A percentile compares a stretch with the other conserved stretches of the same genome.
Conservation (phyloP, 2,113 vertebrate species). For the Nerophis lumbriciformis region DNA sequence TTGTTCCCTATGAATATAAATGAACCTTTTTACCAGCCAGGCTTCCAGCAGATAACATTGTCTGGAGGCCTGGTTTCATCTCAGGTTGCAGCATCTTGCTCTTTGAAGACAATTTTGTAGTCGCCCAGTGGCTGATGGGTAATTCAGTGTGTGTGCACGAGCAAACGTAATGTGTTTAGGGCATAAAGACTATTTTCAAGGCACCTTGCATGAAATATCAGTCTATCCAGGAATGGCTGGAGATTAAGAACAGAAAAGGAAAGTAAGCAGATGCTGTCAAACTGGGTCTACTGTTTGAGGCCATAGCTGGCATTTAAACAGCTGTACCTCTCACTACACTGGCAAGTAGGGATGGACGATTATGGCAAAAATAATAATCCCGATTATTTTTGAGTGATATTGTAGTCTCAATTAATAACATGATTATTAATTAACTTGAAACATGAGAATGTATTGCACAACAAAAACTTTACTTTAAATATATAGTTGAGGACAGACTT, state of each 20-base stretch:
- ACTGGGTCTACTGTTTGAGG: slow-evolving; percentile 22
- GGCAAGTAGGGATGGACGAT: slow-evolving; percentile 36
- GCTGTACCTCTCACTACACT: slow-evolving; percentile 24
- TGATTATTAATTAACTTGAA: too few species aligned
- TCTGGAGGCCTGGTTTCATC: slow-evolving; percentile 25
- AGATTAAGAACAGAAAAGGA: neutral
- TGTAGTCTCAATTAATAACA: too few species aligned
- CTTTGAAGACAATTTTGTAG: slow-evolving; percentile 6
- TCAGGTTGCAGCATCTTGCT: slow-evolving; percentile 40
- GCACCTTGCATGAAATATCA: neutral
- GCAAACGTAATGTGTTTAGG: neutral
- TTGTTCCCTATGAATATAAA: slow-evolving; percentile 53
- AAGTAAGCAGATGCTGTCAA: slow-evolving; percentile 5
- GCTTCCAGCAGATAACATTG: slow-evolving; percentile 39
- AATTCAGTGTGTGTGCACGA: slow-evolving; percentile 11
- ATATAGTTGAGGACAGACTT: too few species aligned
- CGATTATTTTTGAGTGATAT: too few species aligned
- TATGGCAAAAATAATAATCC: neutral
- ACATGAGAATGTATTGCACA: too few species aligned
- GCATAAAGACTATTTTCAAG: too few species aligned
- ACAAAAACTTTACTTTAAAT: too few species aligned
- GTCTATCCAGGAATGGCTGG: neutral
- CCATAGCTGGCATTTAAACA: slow-evolving; percentile 29
- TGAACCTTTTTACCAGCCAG: slow-evolving; percentile 49
- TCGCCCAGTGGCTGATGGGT: slow-evolving; percentile 15